Percentiles rank a stretch among this genome's conserved stretches.
Evolutionary conservation across 2,888 invertebrate species (phyloP).

Genomic region (Chaetoderma sp.): DNA sequence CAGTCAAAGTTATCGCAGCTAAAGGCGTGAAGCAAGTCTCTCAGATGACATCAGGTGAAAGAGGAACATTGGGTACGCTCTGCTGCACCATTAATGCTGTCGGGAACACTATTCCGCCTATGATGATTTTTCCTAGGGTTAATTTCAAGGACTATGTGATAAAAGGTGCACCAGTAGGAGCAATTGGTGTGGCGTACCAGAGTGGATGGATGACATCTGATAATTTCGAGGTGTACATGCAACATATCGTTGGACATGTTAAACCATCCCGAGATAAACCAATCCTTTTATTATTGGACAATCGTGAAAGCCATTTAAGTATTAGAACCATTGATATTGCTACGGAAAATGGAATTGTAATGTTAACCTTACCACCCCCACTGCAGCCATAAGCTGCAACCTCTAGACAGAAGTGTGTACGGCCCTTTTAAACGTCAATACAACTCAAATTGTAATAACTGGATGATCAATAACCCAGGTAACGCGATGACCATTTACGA

Average conservation of each 20-base stretch:
- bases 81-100: conserved; percentile 5
- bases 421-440: conserved; percentile 62
- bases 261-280: conserved; percentile 43
- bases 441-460: conserved; percentile 48
- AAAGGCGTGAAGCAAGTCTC: conserved; percentile 7
- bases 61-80: conserved; percentile 13
- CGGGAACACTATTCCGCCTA: conserved; percentile 16
- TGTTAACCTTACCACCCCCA: conserved; percentile 66
- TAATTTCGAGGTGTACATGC: conserved; percentile 20
- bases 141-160: conserved; percentile 12
- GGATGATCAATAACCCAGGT: conserved; percentile 59
- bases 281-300: conserved; percentile 50
- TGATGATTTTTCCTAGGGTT: conserved; percentile 21
- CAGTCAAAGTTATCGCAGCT: conserved; percentile 18
- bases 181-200: conserved; percentile 12
- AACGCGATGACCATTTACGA: conserved; percentile 66
- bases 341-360: conserved; percentile 60
- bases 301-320: conserved; percentile 49
- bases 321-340: conserved; percentile 47
- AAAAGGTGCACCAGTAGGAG: conserved; percentile 5
- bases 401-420: conserved; percentile 66
- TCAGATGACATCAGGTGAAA: conserved; percentile 16
- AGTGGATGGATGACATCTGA: conserved; percentile 38
- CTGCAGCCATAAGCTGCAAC: conserved; percentile 68
- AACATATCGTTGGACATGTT: conserved; percentile 48